Conservation (phyloP, 2,888 invertebrate genomes). For the Melieria picta region DNA sequence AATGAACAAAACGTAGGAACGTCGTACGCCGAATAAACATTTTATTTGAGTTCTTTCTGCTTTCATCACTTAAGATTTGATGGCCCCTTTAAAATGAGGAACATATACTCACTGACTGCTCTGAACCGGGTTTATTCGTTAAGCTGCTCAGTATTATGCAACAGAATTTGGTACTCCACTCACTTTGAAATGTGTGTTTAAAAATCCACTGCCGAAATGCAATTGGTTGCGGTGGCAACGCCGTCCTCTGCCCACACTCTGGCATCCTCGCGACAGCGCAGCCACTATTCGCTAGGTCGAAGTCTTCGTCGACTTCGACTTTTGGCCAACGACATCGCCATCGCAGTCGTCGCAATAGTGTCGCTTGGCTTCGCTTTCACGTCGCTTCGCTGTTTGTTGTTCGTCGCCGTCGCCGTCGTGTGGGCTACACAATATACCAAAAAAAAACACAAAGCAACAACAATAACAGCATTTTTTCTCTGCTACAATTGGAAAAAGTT, state of each 20-base stretch:
- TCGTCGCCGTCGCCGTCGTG: not conserved
- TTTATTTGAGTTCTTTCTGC: too few relatives aligned
- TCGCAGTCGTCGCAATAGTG: slow-evolving; percentile 39
- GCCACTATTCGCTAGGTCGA: slow-evolving; percentile 48
- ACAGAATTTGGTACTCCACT: too few relatives aligned
- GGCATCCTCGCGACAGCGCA: slow-evolving; percentile 46
- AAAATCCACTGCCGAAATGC: too few relatives aligned
- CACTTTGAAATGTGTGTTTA: too few relatives aligned
- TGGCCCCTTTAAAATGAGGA: too few relatives aligned
- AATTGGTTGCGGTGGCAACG: too few relatives aligned
- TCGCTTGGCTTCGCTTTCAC: slow-evolving; percentile 39
- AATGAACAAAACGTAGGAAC: too few relatives aligned
- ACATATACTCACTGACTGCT: too few relatives aligned
- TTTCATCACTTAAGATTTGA: too few relatives aligned
- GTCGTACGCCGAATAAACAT: too few relatives aligned
- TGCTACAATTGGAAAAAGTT: slow-evolving; percentile 46
- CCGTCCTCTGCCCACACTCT: slow-evolving; percentile 9
- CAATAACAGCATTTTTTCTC: slow-evolving; percentile 12
- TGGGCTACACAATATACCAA: slow-evolving; percentile 24
- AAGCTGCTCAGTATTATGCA: too few relatives aligned
- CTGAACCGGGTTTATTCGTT: too few relatives aligned
- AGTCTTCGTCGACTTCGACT: slow-evolving; percentile 29
- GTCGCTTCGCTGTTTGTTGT: slow-evolving; percentile 31
- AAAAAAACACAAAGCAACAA: not conserved
- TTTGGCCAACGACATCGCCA: slow-evolving; percentile 27